Conservation (phyloP, 2,113 vertebrate genomes). For the Gnathonemus echidnorhynchus region DNA sequence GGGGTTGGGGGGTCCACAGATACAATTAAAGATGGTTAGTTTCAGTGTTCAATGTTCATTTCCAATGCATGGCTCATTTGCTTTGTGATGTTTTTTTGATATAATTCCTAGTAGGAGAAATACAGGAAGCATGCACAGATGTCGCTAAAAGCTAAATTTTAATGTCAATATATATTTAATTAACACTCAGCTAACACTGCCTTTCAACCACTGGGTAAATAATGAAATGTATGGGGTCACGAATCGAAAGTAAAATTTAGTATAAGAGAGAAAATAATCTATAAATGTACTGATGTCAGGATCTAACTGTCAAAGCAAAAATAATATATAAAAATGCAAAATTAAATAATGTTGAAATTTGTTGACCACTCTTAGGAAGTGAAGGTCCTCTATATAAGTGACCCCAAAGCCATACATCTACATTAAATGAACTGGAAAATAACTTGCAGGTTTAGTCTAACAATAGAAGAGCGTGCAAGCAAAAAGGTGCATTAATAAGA, state of each 20-base stretch:
- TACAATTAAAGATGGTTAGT: background rate
- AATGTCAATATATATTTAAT: constrained; percentile 12
- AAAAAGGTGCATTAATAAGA: constrained; percentile 8
- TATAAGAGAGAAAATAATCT: background rate
- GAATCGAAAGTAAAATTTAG: background rate
- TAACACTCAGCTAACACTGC: constrained; percentile 18
- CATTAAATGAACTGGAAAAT: background rate
- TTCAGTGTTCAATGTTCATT: background rate
- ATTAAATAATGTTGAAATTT: background rate
- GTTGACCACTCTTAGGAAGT: background rate
- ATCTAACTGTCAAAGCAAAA: background rate
- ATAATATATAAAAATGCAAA: background rate
- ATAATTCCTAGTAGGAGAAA: background rate
- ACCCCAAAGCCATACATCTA: background rate
- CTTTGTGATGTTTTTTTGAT: background rate
- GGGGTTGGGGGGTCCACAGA: background rate
- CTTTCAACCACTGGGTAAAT: background rate
- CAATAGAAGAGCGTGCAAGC: background rate
- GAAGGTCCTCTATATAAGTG: background rate
- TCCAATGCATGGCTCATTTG: background rate
- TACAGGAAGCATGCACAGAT: background rate
- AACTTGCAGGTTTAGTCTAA: background rate
- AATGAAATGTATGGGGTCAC: background rate
- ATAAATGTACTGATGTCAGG: background rate
- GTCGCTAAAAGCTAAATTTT: constrained; percentile 1